Evolutionary conservation across 2,797 vertebrate genomes (phyloP).

Genomic region (Sylvia borin): DNA sequence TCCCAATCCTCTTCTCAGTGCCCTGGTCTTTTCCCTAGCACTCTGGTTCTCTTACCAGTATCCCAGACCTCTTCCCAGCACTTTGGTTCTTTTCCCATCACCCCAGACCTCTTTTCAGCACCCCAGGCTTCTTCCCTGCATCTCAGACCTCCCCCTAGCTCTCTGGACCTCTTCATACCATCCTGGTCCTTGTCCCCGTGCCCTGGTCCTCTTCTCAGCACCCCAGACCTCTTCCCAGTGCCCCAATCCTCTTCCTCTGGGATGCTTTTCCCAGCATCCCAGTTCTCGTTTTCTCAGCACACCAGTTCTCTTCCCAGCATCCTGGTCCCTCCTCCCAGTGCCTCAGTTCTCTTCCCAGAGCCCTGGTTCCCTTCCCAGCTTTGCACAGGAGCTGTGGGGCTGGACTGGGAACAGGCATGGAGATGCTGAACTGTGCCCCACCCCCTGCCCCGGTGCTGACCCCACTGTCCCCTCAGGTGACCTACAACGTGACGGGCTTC

Average conservation of each 20-base stretch:
- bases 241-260: too few species aligned
- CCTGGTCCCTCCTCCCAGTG: not conserved
- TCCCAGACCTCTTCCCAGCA: fast-evolving
- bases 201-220: fast-evolving
- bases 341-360: not conserved
- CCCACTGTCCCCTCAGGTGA: slow-evolving; percentile 61
- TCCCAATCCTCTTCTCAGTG: fast-evolving
- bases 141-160: not conserved
- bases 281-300: fast-evolving
- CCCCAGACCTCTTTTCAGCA: not conserved
- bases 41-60: not conserved
- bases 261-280: too few species aligned
- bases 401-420: not conserved
- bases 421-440: fast-evolving
- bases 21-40: too few species aligned
- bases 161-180: fast-evolving
- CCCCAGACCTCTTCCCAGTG: fast-evolving
- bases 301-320: not conserved
- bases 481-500: slow-evolving; percentile 75
- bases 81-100: fast-evolving
- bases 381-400: not conserved
- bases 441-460: fast-evolving
- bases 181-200: fast-evolving
- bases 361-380: not conserved
- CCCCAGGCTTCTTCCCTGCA: fast-evolving